Percentiles rank a stretch among this genome's conserved stretches.
phyloP scores from a whole-genome alignment of 2,888 invertebrate species.

The Atherix ibis region DNA sequence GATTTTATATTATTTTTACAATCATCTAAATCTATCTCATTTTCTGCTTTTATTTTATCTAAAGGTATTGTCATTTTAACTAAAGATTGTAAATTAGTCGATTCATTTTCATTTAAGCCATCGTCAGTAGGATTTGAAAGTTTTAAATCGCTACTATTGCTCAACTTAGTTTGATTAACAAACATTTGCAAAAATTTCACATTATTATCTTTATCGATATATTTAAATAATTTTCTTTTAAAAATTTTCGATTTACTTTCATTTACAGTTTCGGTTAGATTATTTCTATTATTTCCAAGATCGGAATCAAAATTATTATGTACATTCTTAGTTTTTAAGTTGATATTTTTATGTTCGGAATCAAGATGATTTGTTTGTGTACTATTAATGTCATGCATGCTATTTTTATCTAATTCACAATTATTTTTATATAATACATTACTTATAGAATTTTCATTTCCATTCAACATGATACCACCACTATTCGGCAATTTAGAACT shows the following conservation, averaged over 20 bases:
- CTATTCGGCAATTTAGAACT: neutral
- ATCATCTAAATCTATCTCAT: no score
- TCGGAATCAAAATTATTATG: no score
- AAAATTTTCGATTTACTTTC: slow-evolving; percentile 12
- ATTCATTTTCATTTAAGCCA: neutral
- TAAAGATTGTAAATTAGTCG: no score
- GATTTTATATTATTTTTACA: no score
- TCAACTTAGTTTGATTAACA: slow-evolving; percentile 9
- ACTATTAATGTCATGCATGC: neutral
- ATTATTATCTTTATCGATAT: slow-evolving; percentile 19
- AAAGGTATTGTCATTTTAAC: neutral
- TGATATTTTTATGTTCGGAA: no score
- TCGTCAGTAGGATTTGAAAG: neutral
- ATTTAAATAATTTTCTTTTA: slow-evolving; percentile 18
- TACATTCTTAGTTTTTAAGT: neutral
- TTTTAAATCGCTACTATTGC: neutral
- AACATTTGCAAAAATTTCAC: slow-evolving; percentile 19
- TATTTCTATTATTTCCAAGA: no score
- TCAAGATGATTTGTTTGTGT: neutral
- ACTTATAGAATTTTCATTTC: neutral
- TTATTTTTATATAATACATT: no score
- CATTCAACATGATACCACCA: neutral
- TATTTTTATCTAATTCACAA: neutral
- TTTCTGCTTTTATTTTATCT: no score
- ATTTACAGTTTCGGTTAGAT: neutral